phyloP scores from a whole-genome alignment of 2,113 vertebrate genomes.

The Perca schrenkii region DNA sequence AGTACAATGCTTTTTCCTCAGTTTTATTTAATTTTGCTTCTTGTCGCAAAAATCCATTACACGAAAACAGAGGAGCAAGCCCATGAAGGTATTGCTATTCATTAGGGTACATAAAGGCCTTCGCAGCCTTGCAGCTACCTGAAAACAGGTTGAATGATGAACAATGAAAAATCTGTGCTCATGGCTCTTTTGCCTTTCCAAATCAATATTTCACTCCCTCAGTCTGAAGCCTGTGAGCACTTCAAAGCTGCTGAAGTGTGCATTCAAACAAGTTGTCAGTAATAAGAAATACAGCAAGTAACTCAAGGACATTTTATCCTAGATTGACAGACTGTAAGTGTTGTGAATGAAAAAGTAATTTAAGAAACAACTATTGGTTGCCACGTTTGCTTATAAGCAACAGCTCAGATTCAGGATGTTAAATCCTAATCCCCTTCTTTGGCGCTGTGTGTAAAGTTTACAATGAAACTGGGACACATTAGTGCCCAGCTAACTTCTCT shows the following conservation, averaged over 20 bases:
- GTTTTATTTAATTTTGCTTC: slow-evolving; percentile 44
- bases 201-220: slow-evolving; percentile 53
- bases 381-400: not conserved
- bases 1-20: slow-evolving; percentile 7
- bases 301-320: slow-evolving; percentile 3
- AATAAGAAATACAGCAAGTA: slow-evolving; percentile 9
- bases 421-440: not conserved
- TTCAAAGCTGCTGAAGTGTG: slow-evolving; percentile 52
- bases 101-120: slow-evolving; percentile 43
- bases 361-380: not conserved
- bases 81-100: slow-evolving; percentile 39
- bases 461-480: slow-evolving; percentile 52
- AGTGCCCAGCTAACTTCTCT: slow-evolving; percentile 36
- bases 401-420: not conserved
- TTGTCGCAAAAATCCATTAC: not conserved
- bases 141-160: slow-evolving; percentile 25
- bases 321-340: not conserved
- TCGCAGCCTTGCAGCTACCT: slow-evolving; percentile 30
- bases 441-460: slow-evolving; percentile 17
- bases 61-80: slow-evolving; percentile 15
- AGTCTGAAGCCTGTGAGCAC: slow-evolving; percentile 21
- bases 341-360: not conserved
- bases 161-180: slow-evolving; percentile 42
- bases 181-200: slow-evolving; percentile 35
- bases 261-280: slow-evolving; percentile 44